Evolutionary conservation across 2,113 vertebrate species (phyloP), one percentile per base, ranked within the genome.

Genomic region (Muntiacus reevesi): DNA sequence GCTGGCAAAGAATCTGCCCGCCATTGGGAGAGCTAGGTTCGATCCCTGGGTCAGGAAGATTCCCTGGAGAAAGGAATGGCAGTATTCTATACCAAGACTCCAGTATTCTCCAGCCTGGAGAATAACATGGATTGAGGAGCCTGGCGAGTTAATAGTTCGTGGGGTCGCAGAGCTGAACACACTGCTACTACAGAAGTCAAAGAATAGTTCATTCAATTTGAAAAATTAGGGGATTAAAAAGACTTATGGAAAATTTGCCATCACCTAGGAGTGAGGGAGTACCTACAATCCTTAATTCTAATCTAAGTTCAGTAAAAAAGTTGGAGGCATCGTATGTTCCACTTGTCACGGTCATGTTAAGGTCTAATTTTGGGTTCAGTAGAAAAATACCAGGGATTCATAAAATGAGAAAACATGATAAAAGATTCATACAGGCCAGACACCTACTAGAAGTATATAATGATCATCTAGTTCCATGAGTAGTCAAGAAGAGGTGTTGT

Each of bases 81-180:
- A 76, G 52, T 54, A 17, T 19, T 17, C 52, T 54, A 54, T 54
- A 57, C 55, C 55, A 17, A 54, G 0, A 7, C 40, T 76, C 40
- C 25, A 76, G 71, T 76, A 27, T 76, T 43, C 71, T 14, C 14
- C n/a, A n/a, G 71, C 36, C 71, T 43, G 23, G 71, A 43, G 71
- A 27, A 43, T 43, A 43, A 25, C 40, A 40, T 74, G 71, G 21
- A 76, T 0, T 43, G 40, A 76, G 12, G 36, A 76, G 23, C 40
- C 36, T 0, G 23, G 71, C 0, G 6, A 33, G 21, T 23, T 43
- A 52, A 57, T 12, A 57, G 55, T 57, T 25, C 0, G 3, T 27
- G 12, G 23, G 21, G 71, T 7, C 2, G 12, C 36, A 76, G 36
- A 76, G 36, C 43, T 43, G 3, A 43, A 76, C 36, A 43, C 9